A percentile compares a stretch with the other conserved stretches of the same genome.
Evolutionary conservation across 2,113 vertebrate genomes (phyloP).

Genomic region (Hystrix cristata): DNA sequence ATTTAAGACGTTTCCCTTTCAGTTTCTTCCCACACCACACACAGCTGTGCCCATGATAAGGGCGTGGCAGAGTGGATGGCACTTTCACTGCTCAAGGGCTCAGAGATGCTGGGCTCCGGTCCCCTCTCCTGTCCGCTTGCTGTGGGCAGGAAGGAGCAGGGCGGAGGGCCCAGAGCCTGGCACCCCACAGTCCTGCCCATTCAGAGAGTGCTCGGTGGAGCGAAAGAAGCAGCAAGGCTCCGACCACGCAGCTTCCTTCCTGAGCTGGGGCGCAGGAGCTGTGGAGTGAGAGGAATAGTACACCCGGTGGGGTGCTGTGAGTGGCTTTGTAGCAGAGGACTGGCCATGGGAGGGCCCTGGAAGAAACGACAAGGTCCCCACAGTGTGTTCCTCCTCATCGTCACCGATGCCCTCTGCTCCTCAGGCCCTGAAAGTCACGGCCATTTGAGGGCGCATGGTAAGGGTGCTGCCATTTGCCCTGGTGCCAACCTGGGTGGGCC

Average conservation of each 20-base stretch:
- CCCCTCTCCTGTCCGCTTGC: not conserved
- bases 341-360: not conserved
- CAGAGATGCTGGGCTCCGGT: not conserved
- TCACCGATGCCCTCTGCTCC: not conserved
- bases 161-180: not conserved
- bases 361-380: not conserved
- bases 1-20: not conserved
- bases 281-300: not conserved
- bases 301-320: accelerated
- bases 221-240: accelerated
- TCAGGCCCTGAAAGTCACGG: not conserved
- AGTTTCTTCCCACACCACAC: not conserved
- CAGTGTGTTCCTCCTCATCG: accelerated
- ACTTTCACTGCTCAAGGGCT: not conserved
- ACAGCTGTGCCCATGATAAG: not conserved
- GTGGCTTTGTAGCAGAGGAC: not conserved
- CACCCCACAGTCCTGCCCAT: not conserved
- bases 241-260: not conserved
- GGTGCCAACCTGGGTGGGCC: not conserved
- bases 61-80: not conserved
- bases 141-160: accelerated
- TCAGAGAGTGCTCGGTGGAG: not conserved
- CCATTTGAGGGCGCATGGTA: not conserved
- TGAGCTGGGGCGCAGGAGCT: not conserved
- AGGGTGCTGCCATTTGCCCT: accelerated